A percentile compares a stretch with the other conserved stretches of the same genome.
phyloP scores from a whole-genome alignment of 2,888 invertebrate species.

The Ypsolopha sequella region DNA sequence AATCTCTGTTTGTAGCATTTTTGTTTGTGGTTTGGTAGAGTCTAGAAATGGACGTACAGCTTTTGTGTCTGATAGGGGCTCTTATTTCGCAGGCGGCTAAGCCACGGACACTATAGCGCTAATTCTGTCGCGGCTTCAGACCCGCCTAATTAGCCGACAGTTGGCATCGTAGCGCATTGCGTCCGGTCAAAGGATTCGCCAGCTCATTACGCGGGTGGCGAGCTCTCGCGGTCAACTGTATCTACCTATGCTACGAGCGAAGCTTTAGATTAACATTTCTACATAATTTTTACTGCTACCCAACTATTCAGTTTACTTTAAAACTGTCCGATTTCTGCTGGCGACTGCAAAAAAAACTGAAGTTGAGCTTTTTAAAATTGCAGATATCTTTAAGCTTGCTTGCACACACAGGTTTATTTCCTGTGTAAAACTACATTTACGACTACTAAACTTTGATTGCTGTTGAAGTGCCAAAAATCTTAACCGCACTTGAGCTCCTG shows the following conservation, averaged over 20 bases:
- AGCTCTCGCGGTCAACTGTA: constrained; percentile 34
- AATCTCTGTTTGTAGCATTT: too few relatives aligned
- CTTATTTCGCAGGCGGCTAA: constrained; percentile 25
- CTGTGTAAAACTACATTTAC: too few relatives aligned
- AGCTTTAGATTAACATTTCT: neutral
- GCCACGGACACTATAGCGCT: constrained; percentile 46
- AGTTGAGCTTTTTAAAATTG: too few relatives aligned
- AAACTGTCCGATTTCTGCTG: too few relatives aligned
- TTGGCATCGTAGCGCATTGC: constrained; percentile 40
- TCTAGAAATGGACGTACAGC: neutral
- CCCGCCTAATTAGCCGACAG: constrained; percentile 62
- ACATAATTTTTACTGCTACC: neutral
- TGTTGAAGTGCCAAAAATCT: too few relatives aligned
- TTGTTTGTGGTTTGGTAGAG: too few relatives aligned
- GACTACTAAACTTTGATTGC: too few relatives aligned
- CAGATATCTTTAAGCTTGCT: too few relatives aligned
- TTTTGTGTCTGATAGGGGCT: neutral
- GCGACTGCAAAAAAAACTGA: too few relatives aligned
- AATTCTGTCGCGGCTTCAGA: constrained; percentile 59
- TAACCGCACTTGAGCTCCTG: too few relatives aligned
- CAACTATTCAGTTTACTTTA: too few relatives aligned
- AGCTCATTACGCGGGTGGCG: constrained; percentile 54
- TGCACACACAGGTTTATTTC: too few relatives aligned
- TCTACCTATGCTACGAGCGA: constrained; percentile 17
- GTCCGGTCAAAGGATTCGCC: constrained; percentile 62